phyloP scores from a whole-genome alignment of 2,113 vertebrate species.

The Oreochromis aureus region DNA sequence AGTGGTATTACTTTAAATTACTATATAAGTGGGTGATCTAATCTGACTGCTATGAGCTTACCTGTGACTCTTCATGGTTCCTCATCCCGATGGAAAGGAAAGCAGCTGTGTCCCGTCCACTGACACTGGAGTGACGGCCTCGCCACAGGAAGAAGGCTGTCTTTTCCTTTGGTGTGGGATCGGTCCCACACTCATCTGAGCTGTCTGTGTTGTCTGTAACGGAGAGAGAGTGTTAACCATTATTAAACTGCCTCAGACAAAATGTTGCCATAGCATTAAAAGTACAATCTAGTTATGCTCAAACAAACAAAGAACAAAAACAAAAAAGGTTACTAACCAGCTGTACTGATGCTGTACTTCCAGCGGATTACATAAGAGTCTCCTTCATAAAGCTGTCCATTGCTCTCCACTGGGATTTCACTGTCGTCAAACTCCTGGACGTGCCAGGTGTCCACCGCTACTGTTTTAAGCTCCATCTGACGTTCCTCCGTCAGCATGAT shows the following conservation, averaged over 20 bases:
- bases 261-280: background rate
- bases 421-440: constrained; percentile 62
- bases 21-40: background rate
- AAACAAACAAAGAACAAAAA: background rate
- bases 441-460: constrained; percentile 68
- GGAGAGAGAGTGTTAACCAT: fast-evolving
- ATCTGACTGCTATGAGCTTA: background rate
- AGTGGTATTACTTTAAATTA: background rate
- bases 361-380: constrained; percentile 72
- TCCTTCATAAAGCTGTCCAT: constrained; percentile 70
- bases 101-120: constrained; percentile 54
- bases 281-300: background rate
- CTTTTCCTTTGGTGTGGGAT: constrained; percentile 9
- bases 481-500: constrained; percentile 48
- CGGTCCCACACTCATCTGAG: background rate
- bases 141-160: constrained; percentile 72
- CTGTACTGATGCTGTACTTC: constrained; percentile 51
- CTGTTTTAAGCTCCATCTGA: constrained; percentile 44
- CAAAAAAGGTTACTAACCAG: constrained; percentile 33
- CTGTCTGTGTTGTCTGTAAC: constrained; percentile 6
- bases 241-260: fast-evolving
- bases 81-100: constrained; percentile 62
- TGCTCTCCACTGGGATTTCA: constrained; percentile 47
- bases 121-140: constrained; percentile 55
- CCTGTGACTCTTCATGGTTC: constrained; percentile 55